phyloP scores from a whole-genome alignment of 1,140 invertebrate species.

The Drosophila guanche region DNA sequence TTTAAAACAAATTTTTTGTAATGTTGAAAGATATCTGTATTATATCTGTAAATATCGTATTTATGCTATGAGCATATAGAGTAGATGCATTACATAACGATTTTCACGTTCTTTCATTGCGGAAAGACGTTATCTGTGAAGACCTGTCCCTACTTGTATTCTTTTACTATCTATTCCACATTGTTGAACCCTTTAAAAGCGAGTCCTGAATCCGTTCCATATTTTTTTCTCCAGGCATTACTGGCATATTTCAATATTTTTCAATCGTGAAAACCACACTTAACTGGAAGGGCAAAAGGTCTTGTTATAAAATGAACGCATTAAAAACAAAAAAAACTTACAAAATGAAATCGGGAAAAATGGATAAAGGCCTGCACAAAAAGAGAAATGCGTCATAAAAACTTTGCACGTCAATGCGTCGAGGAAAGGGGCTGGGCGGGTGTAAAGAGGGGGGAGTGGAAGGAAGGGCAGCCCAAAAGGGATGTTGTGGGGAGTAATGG shows the following conservation, averaged over 20 bases:
- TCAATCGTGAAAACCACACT: conserved; percentile 25
- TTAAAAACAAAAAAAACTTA: conserved; percentile 48
- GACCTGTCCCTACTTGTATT: too few relatives aligned
- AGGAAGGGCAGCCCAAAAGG: conserved; percentile 50
- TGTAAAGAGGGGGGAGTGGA: conserved; percentile 14
- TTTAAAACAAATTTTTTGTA: too few relatives aligned
- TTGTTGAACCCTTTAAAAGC: too few relatives aligned
- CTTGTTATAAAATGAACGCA: conserved; percentile 67
- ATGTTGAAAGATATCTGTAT: too few relatives aligned
- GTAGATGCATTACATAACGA: too few relatives aligned
- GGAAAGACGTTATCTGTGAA: too few relatives aligned
- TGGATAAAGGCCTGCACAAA: conserved; percentile 33
- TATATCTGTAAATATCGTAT: background rate
- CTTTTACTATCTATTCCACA: too few relatives aligned
- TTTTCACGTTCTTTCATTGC: too few relatives aligned
- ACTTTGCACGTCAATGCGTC: conserved; percentile 70
- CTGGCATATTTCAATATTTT: conserved; percentile 11
- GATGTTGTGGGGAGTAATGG: conserved; percentile 48
- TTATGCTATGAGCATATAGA: too few relatives aligned
- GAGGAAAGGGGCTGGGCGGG: too few relatives aligned
- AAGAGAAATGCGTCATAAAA: conserved; percentile 77
- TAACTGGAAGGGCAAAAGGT: conserved; percentile 60
- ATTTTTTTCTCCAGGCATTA: background rate
- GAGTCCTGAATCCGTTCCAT: background rate
- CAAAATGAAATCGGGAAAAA: conserved; percentile 23